Evolutionary conservation across 2,888 invertebrate species (phyloP).

Genomic region (Auanema freiburgensis): DNA sequence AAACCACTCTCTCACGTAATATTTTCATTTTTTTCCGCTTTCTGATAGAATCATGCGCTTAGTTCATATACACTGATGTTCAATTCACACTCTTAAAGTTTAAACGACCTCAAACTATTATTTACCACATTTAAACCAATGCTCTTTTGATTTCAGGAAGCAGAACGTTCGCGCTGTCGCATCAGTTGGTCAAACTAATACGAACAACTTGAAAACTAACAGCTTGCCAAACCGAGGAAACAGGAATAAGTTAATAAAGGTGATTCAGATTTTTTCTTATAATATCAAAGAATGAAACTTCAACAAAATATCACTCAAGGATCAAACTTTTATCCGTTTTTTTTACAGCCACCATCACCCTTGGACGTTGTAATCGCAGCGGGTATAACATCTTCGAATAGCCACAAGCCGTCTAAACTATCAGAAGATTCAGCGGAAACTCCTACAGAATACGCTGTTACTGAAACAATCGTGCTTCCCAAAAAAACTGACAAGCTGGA

Average conservation of each 20-base stretch:
- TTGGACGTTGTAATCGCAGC: constrained; percentile 14
- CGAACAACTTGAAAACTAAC: constrained; percentile 14
- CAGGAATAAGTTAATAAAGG: not conserved
- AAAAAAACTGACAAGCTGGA: constrained; percentile 60
- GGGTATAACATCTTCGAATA: not conserved
- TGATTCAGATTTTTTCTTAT: not conserved
- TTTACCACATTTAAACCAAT: not conserved
- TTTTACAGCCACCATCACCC: constrained; percentile 16
- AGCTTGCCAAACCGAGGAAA: constrained; percentile 11
- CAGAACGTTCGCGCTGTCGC: constrained; percentile 3
- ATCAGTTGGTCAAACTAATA: constrained; percentile 6
- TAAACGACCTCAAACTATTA: too few species aligned
- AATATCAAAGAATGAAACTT: not conserved
- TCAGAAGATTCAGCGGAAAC: not conserved
- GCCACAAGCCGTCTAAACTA: not conserved
- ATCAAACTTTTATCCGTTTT: too few species aligned
- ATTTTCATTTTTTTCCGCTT: too few species aligned
- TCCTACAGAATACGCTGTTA: constrained; percentile 25
- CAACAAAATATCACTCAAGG: not conserved
- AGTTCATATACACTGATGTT: too few species aligned
- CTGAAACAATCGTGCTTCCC: constrained; percentile 59
- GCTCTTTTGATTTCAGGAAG: not conserved
- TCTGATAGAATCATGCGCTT: too few species aligned
- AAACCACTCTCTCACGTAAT: too few species aligned
- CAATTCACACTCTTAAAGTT: too few species aligned